Evolutionary conservation across 2,797 vertebrate genomes (phyloP).

Genomic region (Dallia pectoralis): DNA sequence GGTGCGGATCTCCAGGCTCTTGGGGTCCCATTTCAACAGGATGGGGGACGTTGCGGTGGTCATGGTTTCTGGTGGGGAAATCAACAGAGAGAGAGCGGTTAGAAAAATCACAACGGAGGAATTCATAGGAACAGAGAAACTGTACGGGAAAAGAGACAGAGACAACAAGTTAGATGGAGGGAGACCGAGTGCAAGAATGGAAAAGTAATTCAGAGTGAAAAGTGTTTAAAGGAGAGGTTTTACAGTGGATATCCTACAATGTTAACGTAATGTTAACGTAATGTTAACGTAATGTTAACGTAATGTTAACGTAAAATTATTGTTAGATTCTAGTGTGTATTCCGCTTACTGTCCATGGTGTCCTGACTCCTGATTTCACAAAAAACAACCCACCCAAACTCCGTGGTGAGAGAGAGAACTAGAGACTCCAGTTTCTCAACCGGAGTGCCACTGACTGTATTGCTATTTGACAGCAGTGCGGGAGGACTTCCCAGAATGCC

Average conservation of each 20-base stretch:
- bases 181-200: background rate
- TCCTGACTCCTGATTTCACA: no score
- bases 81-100: conserved; percentile 28
- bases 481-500: conserved; percentile 21
- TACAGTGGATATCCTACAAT: no score
- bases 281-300: no score
- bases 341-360: no score
- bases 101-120: conserved; percentile 12
- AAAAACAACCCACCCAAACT: no score
- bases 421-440: background rate
- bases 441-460: background rate
- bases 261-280: no score
- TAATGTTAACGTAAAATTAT: no score
- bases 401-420: background rate
- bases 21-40: conserved; percentile 84
- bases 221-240: no score
- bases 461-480: background rate
- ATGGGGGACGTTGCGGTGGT: conserved; percentile 83
- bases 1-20: conserved; percentile 84
- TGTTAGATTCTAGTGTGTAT: no score
- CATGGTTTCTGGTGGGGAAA: conserved; percentile 73
- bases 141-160: background rate
- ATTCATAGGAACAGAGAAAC: no score
- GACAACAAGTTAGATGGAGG: background rate
- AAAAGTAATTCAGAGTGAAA: no score